Evolutionary conservation across 2,888 invertebrate species (phyloP).

Genomic region (Cryptocephalus primarius): DNA sequence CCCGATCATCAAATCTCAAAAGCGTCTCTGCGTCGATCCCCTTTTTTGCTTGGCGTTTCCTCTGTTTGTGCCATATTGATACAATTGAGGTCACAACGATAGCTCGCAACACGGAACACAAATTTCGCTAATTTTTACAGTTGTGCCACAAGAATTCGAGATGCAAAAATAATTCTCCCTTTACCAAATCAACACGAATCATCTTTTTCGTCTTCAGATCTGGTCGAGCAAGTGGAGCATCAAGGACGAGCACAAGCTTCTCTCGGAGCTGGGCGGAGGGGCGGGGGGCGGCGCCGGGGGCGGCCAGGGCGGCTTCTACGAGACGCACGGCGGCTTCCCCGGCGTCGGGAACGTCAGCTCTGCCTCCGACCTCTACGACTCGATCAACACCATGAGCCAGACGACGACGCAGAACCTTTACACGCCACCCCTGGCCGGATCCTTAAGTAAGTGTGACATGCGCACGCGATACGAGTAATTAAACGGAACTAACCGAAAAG

Average conservation of each 20-base stretch:
- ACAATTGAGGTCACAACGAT: too few species aligned
- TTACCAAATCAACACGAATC: too few species aligned
- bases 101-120: too few species aligned
- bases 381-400: conserved; percentile 62
- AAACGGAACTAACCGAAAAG: too few species aligned
- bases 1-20: too few species aligned
- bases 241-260: conserved; percentile 80
- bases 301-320: conserved; percentile 42
- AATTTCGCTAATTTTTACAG: too few species aligned
- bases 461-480: too few species aligned
- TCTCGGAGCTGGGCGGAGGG: conserved; percentile 66
- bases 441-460: conserved; percentile 48
- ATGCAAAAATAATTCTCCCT: too few species aligned
- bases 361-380: conserved; percentile 50
- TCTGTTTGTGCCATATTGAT: too few species aligned
- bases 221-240: conserved; percentile 86
- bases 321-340: conserved; percentile 45
- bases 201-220: conserved; percentile 41
- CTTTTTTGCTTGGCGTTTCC: too few species aligned
- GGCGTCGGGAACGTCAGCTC: conserved; percentile 40
- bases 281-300: conserved; percentile 49
- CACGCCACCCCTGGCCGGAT: conserved; percentile 63
- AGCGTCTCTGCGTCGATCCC: too few species aligned
- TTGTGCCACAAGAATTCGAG: too few species aligned
- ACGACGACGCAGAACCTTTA: conserved; percentile 63